These are phyloP conservation scores for Meiosimyza decipiens DNA, from an alignment of 2,888 invertebrate species.

Conservation along the genomic window DNA sequence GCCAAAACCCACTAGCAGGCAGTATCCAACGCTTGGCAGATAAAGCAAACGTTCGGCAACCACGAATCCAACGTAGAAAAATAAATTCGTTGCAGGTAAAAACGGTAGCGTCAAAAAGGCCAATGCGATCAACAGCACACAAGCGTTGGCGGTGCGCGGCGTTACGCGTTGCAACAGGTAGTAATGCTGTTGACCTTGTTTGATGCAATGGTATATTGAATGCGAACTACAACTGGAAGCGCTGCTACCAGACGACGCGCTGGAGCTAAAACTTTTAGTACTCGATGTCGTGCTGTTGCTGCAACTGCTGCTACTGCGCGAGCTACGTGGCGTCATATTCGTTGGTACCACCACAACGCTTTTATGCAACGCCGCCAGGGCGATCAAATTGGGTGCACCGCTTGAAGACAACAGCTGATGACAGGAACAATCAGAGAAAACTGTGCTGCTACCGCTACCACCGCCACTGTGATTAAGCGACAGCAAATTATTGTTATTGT, in stretches of 20 bases:
- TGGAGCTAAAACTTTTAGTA: constrained; percentile 62
- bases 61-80: constrained; percentile 98
- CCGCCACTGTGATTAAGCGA: constrained; percentile 31
- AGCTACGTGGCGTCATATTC: constrained; percentile 53
- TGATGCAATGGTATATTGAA: constrained; percentile 35
- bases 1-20: constrained; percentile 85
- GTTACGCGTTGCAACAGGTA: constrained; percentile 39
- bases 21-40: constrained; percentile 95
- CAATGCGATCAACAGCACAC: constrained; percentile 71
- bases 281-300: constrained; percentile 66
- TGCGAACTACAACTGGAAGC: constrained; percentile 43
- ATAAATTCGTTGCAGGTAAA: constrained; percentile 93
- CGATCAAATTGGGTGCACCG: constrained; percentile 49
- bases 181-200: constrained; percentile 23
- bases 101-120: constrained; percentile 90
- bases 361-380: constrained; percentile 50
- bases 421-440: constrained; percentile 46
- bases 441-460: constrained; percentile 40
- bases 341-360: constrained; percentile 32
- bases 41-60: constrained; percentile 96
- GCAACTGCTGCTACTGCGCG: constrained; percentile 65
- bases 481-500: constrained; percentile 68
- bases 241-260: constrained; percentile 41
- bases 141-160: constrained; percentile 47
- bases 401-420: constrained; percentile 57